Evolutionary conservation across 2,113 vertebrate species (phyloP).

Genomic region (Barbus barbus): DNA sequence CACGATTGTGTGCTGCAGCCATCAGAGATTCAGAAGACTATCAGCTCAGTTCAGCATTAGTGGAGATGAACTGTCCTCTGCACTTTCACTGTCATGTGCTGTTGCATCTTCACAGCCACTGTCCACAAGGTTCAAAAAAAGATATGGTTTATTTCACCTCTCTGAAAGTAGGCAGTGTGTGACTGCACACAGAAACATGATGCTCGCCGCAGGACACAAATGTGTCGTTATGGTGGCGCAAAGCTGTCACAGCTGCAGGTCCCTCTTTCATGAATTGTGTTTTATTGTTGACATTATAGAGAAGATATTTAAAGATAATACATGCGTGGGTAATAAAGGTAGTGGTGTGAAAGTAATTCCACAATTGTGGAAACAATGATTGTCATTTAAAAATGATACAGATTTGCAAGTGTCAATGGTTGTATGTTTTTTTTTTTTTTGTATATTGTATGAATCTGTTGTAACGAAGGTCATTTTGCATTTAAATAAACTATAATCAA

Average conservation of each 20-base stretch:
- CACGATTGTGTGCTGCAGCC: neutral
- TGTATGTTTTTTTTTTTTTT: too few species aligned
- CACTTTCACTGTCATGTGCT: neutral
- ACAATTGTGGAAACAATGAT: neutral
- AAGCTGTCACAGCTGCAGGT: neutral
- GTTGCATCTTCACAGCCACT: neutral
- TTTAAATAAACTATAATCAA: neutral
- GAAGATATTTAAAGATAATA: neutral
- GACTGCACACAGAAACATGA: neutral
- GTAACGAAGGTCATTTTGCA: too few species aligned
- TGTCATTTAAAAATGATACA: neutral
- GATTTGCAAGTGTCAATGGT: neutral
- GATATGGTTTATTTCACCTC: neutral
- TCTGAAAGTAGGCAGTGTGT: neutral
- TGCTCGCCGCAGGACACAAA: neutral
- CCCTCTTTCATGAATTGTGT: neutral
- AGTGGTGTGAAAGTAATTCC: neutral
- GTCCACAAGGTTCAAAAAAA: conserved; percentile 2
- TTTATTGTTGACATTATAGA: neutral
- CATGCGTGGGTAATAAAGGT: neutral
- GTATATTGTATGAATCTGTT: neutral
- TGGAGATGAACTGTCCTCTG: neutral
- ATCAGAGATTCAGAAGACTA: neutral
- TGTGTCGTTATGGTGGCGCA: neutral
- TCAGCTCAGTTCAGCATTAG: neutral